Base-by-base conservation (phyloP, 2,113 vertebrate genomes). In the Ia io region DNA sequence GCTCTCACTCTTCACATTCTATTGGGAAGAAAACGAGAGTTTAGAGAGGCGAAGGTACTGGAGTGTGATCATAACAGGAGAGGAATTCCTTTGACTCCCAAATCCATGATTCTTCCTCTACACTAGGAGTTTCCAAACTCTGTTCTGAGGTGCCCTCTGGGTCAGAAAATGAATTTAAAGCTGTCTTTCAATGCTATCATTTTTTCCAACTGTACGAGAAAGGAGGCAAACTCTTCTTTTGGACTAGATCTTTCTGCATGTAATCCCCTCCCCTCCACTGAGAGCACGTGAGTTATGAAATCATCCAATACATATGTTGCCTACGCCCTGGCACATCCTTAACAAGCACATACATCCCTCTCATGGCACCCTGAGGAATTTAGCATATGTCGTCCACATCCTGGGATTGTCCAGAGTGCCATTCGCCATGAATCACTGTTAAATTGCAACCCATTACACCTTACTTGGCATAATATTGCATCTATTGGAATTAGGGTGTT, bases 321-420 rank as follows among this genome's bases (percentile, higher is more conserved):
- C 67, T 32, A 87, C 73, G 37, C 70, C 30, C 74, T 87, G 59
- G 18, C 20, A 40, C 80, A 70, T 93, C 70, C 71, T 84, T 85
- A 73, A 92, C 56, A 94, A 96, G 88, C 82, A 88, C 9, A 23
- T 25, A 35, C 76, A 40, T 23, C 35, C 44, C 49, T 74, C 16
- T 93, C 35, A 91, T 79, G 88, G 74, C 22, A 88, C 93, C 94
- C 97, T 40, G 56, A 86, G 91, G 91, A 96, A 85, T 90, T 87
- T 91, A 88, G 85, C 95, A 95, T 94, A 97, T 88, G 76, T 35
- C 28, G 0, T 95, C 85, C 84, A 47, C 40, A 90, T 93, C 85
- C 95, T 37, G 84, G 84, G 59, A 90, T 93, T 91, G 87, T 92
- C 94, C 78, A 93, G 88, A 90, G 95, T 87, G 40, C 65, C 83